These are phyloP conservation scores for Salvator merianae DNA, from an alignment of 2,113 vertebrate genomes.

Conservation along the genomic window DNA sequence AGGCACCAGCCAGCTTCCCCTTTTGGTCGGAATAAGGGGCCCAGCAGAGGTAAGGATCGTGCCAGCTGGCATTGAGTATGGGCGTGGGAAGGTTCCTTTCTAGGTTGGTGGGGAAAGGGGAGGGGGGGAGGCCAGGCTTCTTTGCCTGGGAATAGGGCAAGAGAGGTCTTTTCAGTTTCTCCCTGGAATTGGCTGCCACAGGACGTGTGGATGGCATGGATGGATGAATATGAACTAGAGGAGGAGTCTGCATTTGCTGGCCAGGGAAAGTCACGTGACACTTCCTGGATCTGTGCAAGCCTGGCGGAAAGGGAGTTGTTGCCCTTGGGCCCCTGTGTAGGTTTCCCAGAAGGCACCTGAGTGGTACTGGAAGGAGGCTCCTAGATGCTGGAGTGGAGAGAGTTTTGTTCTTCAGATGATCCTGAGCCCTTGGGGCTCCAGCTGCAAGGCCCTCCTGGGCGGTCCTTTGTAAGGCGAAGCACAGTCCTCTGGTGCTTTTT, in stretches of 20 bases:
- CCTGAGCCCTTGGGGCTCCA: neutral
- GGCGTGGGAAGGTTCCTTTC: too few species aligned
- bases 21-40: conserved; percentile 74
- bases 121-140: neutral
- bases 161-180: too few species aligned
- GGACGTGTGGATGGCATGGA: too few species aligned
- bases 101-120: neutral
- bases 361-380: too few species aligned
- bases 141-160: too few species aligned
- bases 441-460: rapidly evolving
- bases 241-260: too few species aligned
- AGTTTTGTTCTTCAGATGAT: neutral
- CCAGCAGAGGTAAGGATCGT: conserved; percentile 84
- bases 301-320: neutral
- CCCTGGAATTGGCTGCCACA: too few species aligned
- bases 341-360: neutral
- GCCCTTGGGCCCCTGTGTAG: neutral
- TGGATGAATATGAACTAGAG: too few species aligned
- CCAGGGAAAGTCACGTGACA: neutral
- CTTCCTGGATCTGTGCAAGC: neutral
- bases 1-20: conserved; percentile 72
- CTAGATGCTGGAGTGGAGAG: too few species aligned
- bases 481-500: too few species aligned
- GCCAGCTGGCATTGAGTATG: neutral
- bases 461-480: neutral